phyloP scores from a whole-genome alignment of 2,888 invertebrate species.

The Caenorhabditis uteleia region DNA sequence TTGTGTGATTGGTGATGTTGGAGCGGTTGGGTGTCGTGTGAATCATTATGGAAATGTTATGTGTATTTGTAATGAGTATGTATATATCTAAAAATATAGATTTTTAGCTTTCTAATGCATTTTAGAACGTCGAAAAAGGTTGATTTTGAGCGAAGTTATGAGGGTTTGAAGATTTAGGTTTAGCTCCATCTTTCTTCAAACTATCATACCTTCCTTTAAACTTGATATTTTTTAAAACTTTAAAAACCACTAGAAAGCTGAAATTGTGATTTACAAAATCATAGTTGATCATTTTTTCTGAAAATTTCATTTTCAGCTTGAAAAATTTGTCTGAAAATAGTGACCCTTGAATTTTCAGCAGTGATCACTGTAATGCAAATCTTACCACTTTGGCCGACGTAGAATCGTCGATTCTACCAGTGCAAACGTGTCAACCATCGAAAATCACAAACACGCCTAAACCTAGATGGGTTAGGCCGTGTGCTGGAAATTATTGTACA shows the following conservation, averaged over 20 bases:
- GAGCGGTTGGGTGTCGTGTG: constrained; percentile 38
- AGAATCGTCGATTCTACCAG: constrained; percentile 18
- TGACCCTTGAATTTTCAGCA: constrained; percentile 22
- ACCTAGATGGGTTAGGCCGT: constrained; percentile 39
- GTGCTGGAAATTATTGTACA: constrained; percentile 42
- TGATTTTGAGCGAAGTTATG: too few relatives aligned
- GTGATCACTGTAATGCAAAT: constrained; percentile 37
- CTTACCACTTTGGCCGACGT: constrained; percentile 15
- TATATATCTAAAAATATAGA: too few relatives aligned
- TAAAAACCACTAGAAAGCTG: too few relatives aligned
- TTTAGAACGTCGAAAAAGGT: not conserved
- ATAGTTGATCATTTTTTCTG: too few relatives aligned
- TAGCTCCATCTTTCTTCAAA: not conserved
- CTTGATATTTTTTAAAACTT: too few relatives aligned
- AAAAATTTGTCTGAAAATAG: not conserved
- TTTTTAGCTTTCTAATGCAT: not conserved
- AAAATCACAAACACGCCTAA: constrained; percentile 27
- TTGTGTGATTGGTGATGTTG: constrained; percentile 36
- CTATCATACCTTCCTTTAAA: too few relatives aligned
- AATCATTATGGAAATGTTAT: constrained; percentile 46
- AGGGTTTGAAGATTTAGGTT: too few relatives aligned
- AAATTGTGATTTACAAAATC: too few relatives aligned
- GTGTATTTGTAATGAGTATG: constrained; percentile 44
- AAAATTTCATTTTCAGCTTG: too few relatives aligned
- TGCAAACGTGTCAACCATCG: constrained; percentile 38